phyloP scores from a whole-genome alignment of 2,113 vertebrate genomes.

The Cynocephalus volans region DNA sequence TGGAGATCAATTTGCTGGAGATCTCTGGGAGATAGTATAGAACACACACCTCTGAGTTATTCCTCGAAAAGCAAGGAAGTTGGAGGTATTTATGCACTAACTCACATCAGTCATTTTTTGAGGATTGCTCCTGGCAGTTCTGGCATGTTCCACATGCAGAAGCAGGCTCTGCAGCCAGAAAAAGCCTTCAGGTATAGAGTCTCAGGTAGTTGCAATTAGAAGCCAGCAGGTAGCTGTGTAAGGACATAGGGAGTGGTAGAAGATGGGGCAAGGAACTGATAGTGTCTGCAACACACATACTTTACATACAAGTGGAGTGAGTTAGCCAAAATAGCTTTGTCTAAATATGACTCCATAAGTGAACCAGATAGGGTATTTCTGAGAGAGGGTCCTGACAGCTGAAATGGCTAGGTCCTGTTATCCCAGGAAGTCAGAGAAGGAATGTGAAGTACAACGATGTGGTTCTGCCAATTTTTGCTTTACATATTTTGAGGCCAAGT shows the following conservation, averaged over 20 bases:
- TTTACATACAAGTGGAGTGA: not conserved
- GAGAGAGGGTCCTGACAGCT: not conserved
- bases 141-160: not conserved
- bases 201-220: not conserved
- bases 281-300: not conserved
- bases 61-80: not conserved
- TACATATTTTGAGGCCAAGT: slow-evolving; percentile 41
- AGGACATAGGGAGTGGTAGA: not conserved
- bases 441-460: not conserved
- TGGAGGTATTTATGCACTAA: not conserved
- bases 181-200: not conserved
- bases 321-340: not conserved
- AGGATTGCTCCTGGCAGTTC: not conserved
- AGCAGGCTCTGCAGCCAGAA: slow-evolving; percentile 4
- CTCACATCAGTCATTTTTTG: not conserved
- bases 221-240: not conserved
- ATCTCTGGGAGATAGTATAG: not conserved
- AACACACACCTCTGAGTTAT: not conserved
- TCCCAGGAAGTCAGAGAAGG: not conserved
- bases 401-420: not conserved
- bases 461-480: slow-evolving; percentile 34
- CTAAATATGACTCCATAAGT: not conserved
- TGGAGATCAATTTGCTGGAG: not conserved
- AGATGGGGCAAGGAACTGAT: not conserved
- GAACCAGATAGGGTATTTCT: not conserved